A percentile compares a stretch with the other conserved stretches of the same genome.
Evolutionary conservation across 2,113 vertebrate genomes (phyloP).

Genomic region (Phalacrocorax brasilianus): DNA sequence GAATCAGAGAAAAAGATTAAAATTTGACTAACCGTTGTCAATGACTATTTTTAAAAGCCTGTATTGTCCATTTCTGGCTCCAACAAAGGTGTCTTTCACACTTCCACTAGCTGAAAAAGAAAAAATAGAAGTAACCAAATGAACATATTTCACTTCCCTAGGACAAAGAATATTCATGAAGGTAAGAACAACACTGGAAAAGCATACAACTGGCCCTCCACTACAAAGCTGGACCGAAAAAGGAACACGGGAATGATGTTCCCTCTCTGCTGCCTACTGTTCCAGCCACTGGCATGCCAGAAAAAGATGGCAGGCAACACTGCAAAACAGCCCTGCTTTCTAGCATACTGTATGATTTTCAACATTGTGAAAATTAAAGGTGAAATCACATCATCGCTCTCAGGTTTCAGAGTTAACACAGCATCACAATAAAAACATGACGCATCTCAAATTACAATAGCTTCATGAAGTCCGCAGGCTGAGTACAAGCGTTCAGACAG

Average conservation of each 20-base stretch:
- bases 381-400: neutral
- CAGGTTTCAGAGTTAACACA: conserved; percentile 4
- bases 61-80: conserved; percentile 89
- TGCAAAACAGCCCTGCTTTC: neutral
- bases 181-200: neutral
- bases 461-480: neutral
- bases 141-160: neutral
- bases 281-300: neutral
- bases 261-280: neutral
- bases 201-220: neutral
- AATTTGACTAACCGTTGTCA: conserved; percentile 85
- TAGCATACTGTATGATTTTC: neutral
- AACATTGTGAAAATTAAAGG: neutral
- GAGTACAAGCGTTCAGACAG: neutral
- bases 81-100: conserved; percentile 89
- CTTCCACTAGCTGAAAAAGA: conserved; percentile 83
- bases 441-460: neutral
- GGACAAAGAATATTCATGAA: neutral
- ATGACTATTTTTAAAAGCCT: conserved; percentile 91
- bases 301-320: neutral
- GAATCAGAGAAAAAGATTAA: neutral
- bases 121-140: conserved; percentile 27
- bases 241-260: neutral
- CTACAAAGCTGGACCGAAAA: neutral
- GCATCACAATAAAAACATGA: conserved; percentile 22